Base-by-base conservation (phyloP, 2,113 vertebrate species). In the Petrocephalus zakoni region DNA sequence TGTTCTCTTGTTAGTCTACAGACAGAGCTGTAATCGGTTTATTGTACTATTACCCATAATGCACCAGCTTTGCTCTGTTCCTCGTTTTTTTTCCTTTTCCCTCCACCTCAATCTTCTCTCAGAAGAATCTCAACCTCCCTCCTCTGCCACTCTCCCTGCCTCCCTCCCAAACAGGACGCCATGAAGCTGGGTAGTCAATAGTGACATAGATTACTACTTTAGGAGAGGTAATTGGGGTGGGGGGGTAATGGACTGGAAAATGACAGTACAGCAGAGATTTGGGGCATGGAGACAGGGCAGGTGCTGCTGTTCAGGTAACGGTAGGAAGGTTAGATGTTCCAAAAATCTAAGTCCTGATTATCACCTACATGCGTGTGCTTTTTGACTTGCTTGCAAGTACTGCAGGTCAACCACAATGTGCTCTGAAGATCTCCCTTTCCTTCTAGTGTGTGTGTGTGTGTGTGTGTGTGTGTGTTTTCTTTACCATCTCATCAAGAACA, bases 171-270 rank as follows among this genome's bases (percentile, higher is more conserved):
- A 78, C 52, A 58, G 85, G 83, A 87, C 87, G 61, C 7, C 64
- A 87, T 90, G 53, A 64, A 87, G 85, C 61, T 68, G 84, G 82
- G 85, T 84, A 90, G 89, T 88, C 88, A 90, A 22, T 64, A 87
- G 89, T 92, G 90, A 91, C 89, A 89, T 55, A 91, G 84, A 91
- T 88, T 90, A 90, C 89, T 90, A 89, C 89, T 58, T 61, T 55
- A 47, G 29, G 85, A 88, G 87, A 87, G n/a, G 42, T 10, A 21
- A 58, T 72, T 72, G 34, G 51, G 55, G 21, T 25, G 81, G 13
- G 19, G 46, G 86, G 86, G 58, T 10, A 52, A 29, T 11, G 29
- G 64, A 89, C 51, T 6, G 22, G 51, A 58, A 68, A 55, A 85
- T 29, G 55, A 88, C 75, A 42, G 61, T 53, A 61, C 64, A 5